These are phyloP conservation scores for Crocallis elinguaria DNA, from an alignment of 2,888 invertebrate genomes.

Conservation along the genomic window DNA sequence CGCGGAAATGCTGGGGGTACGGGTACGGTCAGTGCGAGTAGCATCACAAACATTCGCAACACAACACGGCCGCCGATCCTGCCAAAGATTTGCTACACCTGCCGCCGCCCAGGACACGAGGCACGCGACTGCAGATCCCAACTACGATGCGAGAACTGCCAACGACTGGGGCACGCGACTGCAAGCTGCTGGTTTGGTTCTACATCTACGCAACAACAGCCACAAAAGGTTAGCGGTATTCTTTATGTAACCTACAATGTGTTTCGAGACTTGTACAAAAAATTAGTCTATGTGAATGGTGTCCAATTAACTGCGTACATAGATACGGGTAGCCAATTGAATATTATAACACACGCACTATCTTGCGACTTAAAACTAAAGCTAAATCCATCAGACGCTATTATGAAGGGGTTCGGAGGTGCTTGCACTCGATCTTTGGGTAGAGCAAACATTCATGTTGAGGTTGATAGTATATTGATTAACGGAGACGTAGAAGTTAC, in stretches of 20 bases:
- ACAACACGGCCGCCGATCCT: neutral
- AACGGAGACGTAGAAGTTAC: neutral
- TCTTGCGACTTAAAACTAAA: neutral
- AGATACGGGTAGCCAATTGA: slow-evolving; percentile 20
- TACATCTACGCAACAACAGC: neutral
- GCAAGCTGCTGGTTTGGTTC: slow-evolving; percentile 8
- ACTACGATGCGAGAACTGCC: neutral
- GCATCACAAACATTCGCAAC: too few species aligned
- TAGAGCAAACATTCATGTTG: neutral
- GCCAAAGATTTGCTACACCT: slow-evolving; percentile 1
- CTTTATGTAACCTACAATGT: neutral
- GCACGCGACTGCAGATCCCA: slow-evolving; percentile 3
- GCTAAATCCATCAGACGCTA: neutral
- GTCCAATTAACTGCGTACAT: neutral
- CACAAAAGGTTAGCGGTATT: neutral
- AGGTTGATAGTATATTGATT: neutral
- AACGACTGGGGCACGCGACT: slow-evolving; percentile 1
- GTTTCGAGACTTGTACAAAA: slow-evolving; percentile 10
- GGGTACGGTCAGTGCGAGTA: too few species aligned
- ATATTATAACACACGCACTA: slow-evolving; percentile 7
- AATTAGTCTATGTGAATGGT: neutral
- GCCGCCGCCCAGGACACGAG: slow-evolving; percentile 6
- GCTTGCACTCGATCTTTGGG: neutral
- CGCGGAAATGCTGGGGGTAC: neutral
- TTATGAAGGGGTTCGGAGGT: slow-evolving; percentile 21